Evolutionary conservation across 2,888 invertebrate genomes (phyloP).

Genomic region (Asteroscopus sphinx): DNA sequence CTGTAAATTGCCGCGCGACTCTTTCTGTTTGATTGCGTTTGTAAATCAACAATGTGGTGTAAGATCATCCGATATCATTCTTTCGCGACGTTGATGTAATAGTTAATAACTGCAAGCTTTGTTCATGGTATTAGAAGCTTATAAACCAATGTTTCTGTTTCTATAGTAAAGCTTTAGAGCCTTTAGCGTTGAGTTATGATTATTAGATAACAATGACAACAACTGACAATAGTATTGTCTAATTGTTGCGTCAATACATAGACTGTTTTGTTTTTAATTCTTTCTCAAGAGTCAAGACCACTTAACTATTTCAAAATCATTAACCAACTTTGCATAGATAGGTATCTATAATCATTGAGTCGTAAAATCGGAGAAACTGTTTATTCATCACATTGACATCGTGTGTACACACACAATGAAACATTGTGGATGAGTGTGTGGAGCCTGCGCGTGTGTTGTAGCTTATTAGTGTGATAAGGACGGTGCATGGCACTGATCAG

Average conservation of each 20-base stretch:
- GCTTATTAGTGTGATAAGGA: constrained; percentile 86
- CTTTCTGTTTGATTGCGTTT: constrained; percentile 51
- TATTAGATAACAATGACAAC: constrained; percentile 39
- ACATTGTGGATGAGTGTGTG: constrained; percentile 63
- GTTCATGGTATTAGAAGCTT: constrained; percentile 25
- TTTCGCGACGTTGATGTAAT: constrained; percentile 41
- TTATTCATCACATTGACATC: constrained; percentile 87
- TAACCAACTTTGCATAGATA: constrained; percentile 86
- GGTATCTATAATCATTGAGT: constrained; percentile 85
- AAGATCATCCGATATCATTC: constrained; percentile 42
- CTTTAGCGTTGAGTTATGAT: constrained; percentile 30
- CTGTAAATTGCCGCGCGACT: constrained; percentile 54
- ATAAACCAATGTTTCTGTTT: constrained; percentile 25
- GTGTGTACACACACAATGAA: constrained; percentile 64
- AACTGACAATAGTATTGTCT: constrained; percentile 39
- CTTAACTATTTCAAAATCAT: constrained; percentile 69
- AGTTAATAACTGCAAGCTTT: constrained; percentile 34
- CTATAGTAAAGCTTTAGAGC: constrained; percentile 11
- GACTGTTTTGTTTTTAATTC: constrained; percentile 50
- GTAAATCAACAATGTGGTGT: constrained; percentile 51
- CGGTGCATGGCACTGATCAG: constrained; percentile 68
- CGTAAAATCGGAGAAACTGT: constrained; percentile 89
- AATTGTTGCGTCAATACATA: constrained; percentile 45
- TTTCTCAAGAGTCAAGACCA: constrained; percentile 64
- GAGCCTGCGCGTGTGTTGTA: constrained; percentile 67